phyloP scores from a whole-genome alignment of 2,797 vertebrate genomes.

The Mus minutoides region DNA sequence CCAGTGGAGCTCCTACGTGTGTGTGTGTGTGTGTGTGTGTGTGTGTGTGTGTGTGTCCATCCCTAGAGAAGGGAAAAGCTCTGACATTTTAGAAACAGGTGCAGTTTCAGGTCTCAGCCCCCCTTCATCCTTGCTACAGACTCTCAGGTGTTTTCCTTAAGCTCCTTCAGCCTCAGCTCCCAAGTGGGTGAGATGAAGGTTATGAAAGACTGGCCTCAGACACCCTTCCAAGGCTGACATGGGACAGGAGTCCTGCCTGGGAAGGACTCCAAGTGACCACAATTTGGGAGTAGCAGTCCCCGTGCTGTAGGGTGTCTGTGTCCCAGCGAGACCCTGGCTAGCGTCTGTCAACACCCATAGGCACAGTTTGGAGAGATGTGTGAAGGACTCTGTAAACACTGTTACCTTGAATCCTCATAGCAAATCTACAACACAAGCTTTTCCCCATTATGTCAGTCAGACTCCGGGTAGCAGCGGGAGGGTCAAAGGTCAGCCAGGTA shows the following conservation, averaged over 20 bases:
- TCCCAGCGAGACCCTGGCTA: accelerated
- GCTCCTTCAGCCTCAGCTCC: neutral
- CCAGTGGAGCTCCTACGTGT: neutral
- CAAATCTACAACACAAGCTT: neutral
- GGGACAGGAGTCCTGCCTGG: accelerated
- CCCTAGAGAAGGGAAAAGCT: accelerated
- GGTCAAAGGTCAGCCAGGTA: neutral
- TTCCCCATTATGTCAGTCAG: neutral
- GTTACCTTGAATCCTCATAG: neutral
- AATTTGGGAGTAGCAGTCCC: neutral
- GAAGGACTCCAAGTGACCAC: accelerated
- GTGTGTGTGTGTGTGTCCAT: neutral
- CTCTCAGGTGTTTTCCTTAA: neutral
- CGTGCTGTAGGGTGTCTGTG: accelerated
- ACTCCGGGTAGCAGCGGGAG: neutral
- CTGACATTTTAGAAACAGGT: neutral
- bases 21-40: neutral
- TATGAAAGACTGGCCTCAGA: neutral
- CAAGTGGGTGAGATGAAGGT: neutral
- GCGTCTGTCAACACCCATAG: neutral
- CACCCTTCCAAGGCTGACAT: accelerated
- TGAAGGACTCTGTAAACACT: neutral
- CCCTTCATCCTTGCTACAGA: neutral
- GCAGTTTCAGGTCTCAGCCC: neutral
- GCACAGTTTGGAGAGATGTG: neutral